A percentile compares a stretch with the other conserved stretches of the same genome.
These are phyloP conservation scores for Calephelis nemesis DNA, from an alignment of 1,140 invertebrate genomes.

Conservation along the genomic window DNA sequence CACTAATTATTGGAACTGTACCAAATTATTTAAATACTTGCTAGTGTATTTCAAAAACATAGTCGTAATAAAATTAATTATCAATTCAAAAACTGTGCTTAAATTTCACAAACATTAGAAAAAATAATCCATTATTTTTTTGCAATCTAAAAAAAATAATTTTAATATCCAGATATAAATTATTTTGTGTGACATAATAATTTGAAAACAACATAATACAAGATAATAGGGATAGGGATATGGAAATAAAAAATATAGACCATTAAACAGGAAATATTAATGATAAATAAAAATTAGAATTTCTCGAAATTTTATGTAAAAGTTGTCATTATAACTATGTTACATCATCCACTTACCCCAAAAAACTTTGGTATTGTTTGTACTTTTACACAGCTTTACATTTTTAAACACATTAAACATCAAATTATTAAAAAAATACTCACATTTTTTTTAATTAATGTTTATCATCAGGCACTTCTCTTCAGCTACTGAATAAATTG, in stretches of 20 bases:
- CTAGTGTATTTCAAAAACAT: background rate
- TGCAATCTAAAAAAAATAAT: too few relatives aligned
- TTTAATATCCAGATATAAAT: background rate
- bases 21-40: constrained; percentile 19
- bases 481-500: constrained; percentile 35
- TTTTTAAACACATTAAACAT: background rate
- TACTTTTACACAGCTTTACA: background rate
- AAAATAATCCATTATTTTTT: too few relatives aligned
- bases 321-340: background rate
- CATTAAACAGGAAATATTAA: background rate
- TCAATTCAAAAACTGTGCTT: too few relatives aligned
- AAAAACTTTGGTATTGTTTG: background rate
- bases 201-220: background rate
- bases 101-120: too few relatives aligned
- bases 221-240: background rate
- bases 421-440: background rate
- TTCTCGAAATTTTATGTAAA: too few relatives aligned
- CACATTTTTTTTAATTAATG: background rate
- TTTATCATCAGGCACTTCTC: constrained; percentile 9
- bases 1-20: constrained; percentile 23
- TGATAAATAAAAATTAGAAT: background rate
- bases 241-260: too few relatives aligned
- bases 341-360: constrained; percentile 6
- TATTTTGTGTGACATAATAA: background rate
- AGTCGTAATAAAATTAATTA: background rate